These are phyloP conservation scores for Rhagoletis zephyria DNA, from an alignment of 1,140 invertebrate species.

Conservation along the genomic window DNA sequence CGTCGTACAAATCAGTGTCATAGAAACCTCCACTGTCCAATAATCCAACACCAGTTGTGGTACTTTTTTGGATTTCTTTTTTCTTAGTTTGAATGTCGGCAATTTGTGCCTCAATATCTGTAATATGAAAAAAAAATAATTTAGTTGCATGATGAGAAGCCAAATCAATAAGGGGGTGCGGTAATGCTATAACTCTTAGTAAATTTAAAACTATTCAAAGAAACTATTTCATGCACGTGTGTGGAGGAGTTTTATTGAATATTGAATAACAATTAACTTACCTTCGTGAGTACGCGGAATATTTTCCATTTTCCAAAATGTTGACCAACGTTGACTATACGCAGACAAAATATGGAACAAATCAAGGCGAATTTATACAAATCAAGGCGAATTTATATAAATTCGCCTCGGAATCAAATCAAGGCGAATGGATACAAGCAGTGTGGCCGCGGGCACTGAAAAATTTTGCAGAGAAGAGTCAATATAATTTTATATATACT, in stretches of 20 bases:
- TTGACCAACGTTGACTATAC: neutral
- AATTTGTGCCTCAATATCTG: constrained; percentile 95
- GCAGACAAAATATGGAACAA: too few relatives aligned
- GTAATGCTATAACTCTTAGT: too few relatives aligned
- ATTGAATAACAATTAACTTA: constrained; percentile 71
- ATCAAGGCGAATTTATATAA: too few relatives aligned
- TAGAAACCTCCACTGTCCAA: constrained; percentile 89
- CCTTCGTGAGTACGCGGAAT: constrained; percentile 86
- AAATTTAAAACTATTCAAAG: too few relatives aligned
- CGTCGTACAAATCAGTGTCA: constrained; percentile 94
- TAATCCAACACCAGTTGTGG: constrained; percentile 84
- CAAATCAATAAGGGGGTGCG: neutral
- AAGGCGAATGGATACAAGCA: too few relatives aligned
- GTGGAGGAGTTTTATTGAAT: neutral
- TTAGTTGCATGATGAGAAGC: neutral
- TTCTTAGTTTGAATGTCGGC: constrained; percentile 90
- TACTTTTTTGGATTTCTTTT: constrained; percentile 80
- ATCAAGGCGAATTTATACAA: too few relatives aligned
- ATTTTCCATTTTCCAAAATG: constrained; percentile 78
- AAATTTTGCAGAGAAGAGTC: too few relatives aligned
- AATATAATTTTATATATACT: too few relatives aligned
- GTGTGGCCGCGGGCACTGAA: too few relatives aligned
- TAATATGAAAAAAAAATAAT: constrained; percentile 55
- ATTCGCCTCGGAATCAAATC: too few relatives aligned
- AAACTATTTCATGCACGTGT: too few relatives aligned